Evolutionary conservation across 2,113 vertebrate genomes (phyloP).

Genomic region (Thomomys bottae): DNA sequence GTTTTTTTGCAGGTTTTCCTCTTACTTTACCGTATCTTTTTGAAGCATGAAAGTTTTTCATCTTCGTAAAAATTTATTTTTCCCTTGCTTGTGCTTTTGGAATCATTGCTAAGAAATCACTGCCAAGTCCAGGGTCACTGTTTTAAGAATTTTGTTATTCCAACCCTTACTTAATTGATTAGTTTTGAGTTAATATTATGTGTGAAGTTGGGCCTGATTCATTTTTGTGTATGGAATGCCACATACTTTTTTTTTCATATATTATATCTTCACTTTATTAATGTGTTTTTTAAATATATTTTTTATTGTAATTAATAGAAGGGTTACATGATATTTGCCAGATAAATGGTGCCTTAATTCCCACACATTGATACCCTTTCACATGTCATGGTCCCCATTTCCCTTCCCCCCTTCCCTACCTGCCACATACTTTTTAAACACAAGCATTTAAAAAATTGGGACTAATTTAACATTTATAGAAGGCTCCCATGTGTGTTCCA

Average conservation of each 20-base stretch:
- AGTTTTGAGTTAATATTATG: neutral
- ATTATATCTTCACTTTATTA: too few relatives aligned
- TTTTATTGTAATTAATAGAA: too few relatives aligned
- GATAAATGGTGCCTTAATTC: too few relatives aligned
- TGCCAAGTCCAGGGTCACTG: neutral
- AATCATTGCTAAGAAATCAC: neutral
- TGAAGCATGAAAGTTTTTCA: neutral
- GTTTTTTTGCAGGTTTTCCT: neutral
- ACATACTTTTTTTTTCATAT: too few relatives aligned
- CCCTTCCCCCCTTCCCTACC: too few relatives aligned
- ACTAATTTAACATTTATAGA: too few relatives aligned
- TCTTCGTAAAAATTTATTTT: neutral
- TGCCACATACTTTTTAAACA: neutral
- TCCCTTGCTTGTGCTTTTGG: neutral
- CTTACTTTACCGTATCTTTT: constrained; percentile 6
- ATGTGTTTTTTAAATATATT: too few relatives aligned
- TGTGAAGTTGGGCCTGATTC: neutral
- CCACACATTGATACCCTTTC: too few relatives aligned
- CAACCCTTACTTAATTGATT: constrained; percentile 13
- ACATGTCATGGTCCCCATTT: too few relatives aligned
- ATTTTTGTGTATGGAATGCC: neutral
- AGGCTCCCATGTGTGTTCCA: too few relatives aligned
- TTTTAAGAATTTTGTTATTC: neutral
- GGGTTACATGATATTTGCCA: too few relatives aligned
- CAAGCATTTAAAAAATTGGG: neutral